Conservation (phyloP, 2,797 vertebrate species). For the Epinephelus coioides region DNA sequence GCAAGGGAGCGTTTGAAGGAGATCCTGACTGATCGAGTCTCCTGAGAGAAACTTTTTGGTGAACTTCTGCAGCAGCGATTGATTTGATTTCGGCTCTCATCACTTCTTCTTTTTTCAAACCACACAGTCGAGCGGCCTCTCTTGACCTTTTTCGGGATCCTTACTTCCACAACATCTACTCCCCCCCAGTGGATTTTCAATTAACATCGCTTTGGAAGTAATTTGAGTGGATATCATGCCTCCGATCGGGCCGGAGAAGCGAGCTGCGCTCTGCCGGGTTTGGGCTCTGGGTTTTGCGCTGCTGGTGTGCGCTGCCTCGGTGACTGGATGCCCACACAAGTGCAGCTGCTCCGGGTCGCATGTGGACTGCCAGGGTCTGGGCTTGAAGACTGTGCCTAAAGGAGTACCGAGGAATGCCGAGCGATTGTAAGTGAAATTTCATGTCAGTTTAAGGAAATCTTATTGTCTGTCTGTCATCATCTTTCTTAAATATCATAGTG, state of each 20-base stretch:
- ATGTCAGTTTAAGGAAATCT: neutral
- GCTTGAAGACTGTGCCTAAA: slow-evolving; percentile 92
- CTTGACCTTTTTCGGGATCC: slow-evolving; percentile 38
- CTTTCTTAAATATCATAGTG: neutral
- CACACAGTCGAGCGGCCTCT: slow-evolving; percentile 14
- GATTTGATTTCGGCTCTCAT: slow-evolving; percentile 25
- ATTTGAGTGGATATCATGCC: slow-evolving; percentile 77
- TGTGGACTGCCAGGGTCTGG: slow-evolving; percentile 97
- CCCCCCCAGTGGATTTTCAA: slow-evolving; percentile 45
- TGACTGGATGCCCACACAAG: slow-evolving; percentile 93
- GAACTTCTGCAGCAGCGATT: slow-evolving; percentile 53
- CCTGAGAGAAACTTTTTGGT: slow-evolving; percentile 67
- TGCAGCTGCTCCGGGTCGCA: slow-evolving; percentile 97
- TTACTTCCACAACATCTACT: neutral
- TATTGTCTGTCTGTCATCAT: neutral
- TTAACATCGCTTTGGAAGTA: slow-evolving; percentile 46
- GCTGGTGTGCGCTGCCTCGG: slow-evolving; percentile 76
- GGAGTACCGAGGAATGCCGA: slow-evolving; percentile 96
- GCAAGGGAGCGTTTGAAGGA: slow-evolving; percentile 60
- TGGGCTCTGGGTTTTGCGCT: slow-evolving; percentile 72
- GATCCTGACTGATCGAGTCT: slow-evolving; percentile 33
- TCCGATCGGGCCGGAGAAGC: slow-evolving; percentile 69
- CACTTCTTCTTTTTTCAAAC: neutral
- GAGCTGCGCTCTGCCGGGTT: slow-evolving; percentile 71
- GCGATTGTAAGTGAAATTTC: slow-evolving; percentile 91